phyloP scores from a whole-genome alignment of 2,888 invertebrate species.

The Lamproptera curius region DNA sequence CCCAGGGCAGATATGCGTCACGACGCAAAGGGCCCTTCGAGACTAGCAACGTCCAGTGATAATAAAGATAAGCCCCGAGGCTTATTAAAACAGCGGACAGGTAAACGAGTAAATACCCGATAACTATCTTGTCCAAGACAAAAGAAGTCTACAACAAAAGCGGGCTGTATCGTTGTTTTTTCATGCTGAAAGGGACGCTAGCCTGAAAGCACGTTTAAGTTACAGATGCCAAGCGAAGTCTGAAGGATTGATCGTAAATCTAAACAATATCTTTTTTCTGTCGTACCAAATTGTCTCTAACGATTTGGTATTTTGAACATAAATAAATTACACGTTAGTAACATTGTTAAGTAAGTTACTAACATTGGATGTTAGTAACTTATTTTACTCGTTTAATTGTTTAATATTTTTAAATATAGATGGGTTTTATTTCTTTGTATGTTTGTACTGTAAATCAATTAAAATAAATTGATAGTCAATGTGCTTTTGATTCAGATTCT shows the following conservation, averaged over 20 bases:
- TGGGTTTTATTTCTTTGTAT: no score
- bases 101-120: conserved; percentile 67
- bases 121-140: conserved; percentile 71
- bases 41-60: conserved; percentile 4
- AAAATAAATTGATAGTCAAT: no score
- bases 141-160: conserved; percentile 59
- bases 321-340: no score
- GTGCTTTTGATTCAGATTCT: no score
- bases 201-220: conserved; percentile 24
- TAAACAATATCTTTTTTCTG: no score
- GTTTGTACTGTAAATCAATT: no score
- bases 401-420: neutral
- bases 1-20: neutral
- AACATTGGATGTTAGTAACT: no score
- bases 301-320: no score
- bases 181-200: conserved; percentile 49
- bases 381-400: neutral
- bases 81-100: conserved; percentile 56
- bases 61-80: conserved; percentile 33
- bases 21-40: conserved; percentile 12
- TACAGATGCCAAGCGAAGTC: conserved; percentile 11
- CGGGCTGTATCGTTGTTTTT: conserved; percentile 59
- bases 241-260: no score
- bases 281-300: no score
- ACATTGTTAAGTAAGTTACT: no score